Percentiles rank a stretch among this genome's conserved stretches.
Conservation (phyloP, 2,797 vertebrate species). For the Coccyzus lansbergi region DNA sequence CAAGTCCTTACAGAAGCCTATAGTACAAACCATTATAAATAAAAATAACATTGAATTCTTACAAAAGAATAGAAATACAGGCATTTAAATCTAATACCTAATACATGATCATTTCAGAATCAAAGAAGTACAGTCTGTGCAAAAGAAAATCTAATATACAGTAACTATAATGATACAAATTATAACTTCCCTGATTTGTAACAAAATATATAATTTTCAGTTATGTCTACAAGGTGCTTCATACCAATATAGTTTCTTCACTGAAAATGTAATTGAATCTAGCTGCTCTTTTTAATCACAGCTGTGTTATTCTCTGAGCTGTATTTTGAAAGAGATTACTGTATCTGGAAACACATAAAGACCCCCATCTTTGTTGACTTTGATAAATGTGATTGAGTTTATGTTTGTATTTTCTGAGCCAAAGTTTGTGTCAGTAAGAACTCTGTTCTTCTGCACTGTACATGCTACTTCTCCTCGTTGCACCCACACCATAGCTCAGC, state of each 20-base stretch:
- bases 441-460: not conserved
- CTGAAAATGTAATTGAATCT: not conserved
- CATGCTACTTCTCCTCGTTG: not conserved
- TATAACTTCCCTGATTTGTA: not conserved
- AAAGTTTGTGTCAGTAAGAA: not conserved
- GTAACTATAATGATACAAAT: not conserved
- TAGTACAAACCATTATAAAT: not conserved
- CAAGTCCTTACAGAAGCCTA: not conserved
- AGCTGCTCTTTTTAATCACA: not conserved
- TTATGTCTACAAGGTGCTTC: not conserved
- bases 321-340: not conserved
- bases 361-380: not conserved
- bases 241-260: not conserved
- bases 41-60: not conserved
- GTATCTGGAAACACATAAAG: not conserved
- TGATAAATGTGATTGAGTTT: not conserved
- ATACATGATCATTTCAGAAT: not conserved
- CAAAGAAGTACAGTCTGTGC: not conserved
- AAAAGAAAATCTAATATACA: not conserved
- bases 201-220: not conserved
- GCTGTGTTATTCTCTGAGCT: not conserved
- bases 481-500: not conserved
- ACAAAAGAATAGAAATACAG: not conserved
- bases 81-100: not conserved
- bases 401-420: not conserved